Evolutionary conservation across 2,113 vertebrate genomes (phyloP).

Genomic region (Eulemur macaco): DNA sequence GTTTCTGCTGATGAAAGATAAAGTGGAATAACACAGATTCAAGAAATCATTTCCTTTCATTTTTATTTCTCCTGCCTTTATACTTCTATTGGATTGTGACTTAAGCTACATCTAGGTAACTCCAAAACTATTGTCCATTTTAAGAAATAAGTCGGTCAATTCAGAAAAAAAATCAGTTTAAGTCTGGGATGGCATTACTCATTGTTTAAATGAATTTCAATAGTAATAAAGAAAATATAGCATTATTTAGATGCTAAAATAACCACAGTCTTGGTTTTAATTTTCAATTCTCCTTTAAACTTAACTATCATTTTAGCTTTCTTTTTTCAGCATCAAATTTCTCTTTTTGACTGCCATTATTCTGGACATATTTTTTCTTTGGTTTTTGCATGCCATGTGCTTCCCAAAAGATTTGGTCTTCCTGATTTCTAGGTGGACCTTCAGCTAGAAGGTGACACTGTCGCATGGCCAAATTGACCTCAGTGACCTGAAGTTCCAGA

Average conservation of each 20-base stretch:
- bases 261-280: background rate
- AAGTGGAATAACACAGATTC: background rate
- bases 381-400: background rate
- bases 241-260: background rate
- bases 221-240: background rate
- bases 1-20: background rate
- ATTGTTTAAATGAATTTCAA: background rate
- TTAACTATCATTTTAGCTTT: background rate
- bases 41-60: background rate
- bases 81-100: background rate
- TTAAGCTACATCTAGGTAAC: background rate
- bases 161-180: background rate
- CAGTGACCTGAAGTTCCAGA: background rate
- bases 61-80: background rate
- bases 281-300: background rate
- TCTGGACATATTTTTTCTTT: background rate
- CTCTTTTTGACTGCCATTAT: background rate
- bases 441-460: background rate
- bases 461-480: background rate
- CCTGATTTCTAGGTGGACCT: background rate
- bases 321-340: background rate
- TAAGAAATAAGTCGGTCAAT: background rate
- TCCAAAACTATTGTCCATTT: background rate
- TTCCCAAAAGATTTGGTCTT: background rate
- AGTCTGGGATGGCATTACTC: background rate